Evolutionary conservation across 1,140 invertebrate genomes (phyloP).

Genomic region (Orussus abietinus): DNA sequence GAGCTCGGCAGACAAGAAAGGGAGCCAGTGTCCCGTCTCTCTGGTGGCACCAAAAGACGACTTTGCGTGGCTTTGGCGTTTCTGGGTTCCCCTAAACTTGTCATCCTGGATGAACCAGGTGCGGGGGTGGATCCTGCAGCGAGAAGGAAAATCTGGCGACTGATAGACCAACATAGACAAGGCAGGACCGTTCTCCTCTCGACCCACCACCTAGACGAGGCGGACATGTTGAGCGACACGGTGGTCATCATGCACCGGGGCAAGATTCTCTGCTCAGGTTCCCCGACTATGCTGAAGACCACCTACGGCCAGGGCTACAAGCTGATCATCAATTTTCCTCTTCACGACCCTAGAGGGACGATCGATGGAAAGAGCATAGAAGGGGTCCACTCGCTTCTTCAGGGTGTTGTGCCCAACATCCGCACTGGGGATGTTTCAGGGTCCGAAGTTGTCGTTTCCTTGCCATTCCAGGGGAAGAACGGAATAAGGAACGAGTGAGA

Average conservation of each 20-base stretch:
- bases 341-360: conserved; percentile 21
- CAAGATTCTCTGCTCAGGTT: conserved; percentile 55
- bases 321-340: conserved; percentile 55
- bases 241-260: conserved; percentile 66
- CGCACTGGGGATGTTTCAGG: conserved; percentile 43
- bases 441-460: conserved; percentile 45
- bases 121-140: conserved; percentile 78
- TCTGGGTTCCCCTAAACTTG: conserved; percentile 74
- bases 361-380: conserved; percentile 35
- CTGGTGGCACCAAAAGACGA: conserved; percentile 61
- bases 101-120: conserved; percentile 82
- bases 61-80: conserved; percentile 68
- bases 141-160: conserved; percentile 70
- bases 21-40: conserved; percentile 56
- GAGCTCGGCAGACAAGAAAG: conserved; percentile 56
- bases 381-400: conserved; percentile 42
- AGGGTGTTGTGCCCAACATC: conserved; percentile 50
- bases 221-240: conserved; percentile 63
- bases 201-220: conserved; percentile 69
- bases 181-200: conserved; percentile 68
- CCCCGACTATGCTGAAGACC: conserved; percentile 67
- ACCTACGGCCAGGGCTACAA: conserved; percentile 77
- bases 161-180: conserved; percentile 63
- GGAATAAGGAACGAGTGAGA: conserved; percentile 56
- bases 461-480: conserved; percentile 55